Percentiles rank a stretch among this genome's conserved stretches.
Conservation (phyloP, 37 sponge, comb jelly and placozoan species). For the Sycon ciliatum region DNA sequence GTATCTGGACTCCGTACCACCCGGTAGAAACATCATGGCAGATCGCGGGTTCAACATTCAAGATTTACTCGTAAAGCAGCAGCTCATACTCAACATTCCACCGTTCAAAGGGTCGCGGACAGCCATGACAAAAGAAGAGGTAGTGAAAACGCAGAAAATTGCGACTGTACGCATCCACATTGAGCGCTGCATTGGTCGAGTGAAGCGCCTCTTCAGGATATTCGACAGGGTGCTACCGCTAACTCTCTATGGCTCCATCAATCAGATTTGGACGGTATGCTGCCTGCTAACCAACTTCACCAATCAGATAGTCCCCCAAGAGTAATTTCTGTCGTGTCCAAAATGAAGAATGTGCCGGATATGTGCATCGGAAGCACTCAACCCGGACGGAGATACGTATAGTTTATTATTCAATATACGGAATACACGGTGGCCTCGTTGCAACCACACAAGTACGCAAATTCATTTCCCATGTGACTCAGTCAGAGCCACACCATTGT, state of each 20-base stretch:
- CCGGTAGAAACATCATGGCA: slow-evolving; percentile 43
- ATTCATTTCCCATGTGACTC: no score
- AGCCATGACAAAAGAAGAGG: slow-evolving; percentile 33
- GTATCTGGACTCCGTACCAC: slow-evolving; percentile 29
- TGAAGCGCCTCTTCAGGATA: slow-evolving; percentile 41
- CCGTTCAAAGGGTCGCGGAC: slow-evolving; percentile 44
- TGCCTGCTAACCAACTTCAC: slow-evolving; percentile 40
- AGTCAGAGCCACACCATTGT: no score
- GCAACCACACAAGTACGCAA: no score
- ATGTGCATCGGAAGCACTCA: no score
- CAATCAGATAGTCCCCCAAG: no score
- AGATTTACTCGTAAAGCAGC: slow-evolving; percentile 29
- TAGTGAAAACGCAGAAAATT: slow-evolving; percentile 35
- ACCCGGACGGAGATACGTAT: no score
- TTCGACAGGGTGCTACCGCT: slow-evolving; percentile 38
- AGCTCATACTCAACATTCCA: slow-evolving; percentile 44
- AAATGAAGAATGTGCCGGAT: no score
- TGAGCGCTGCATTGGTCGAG: slow-evolving; percentile 36
- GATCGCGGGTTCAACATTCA: slow-evolving; percentile 54
- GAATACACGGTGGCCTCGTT: no score
- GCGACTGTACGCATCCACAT: slow-evolving; percentile 48
- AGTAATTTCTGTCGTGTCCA: no score
- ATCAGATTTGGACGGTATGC: slow-evolving; percentile 44
- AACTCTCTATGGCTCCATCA: slow-evolving; percentile 13
- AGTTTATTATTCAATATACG: no score